phyloP scores from a whole-genome alignment of 2,888 invertebrate genomes.

The Drepanosiphum platanoidis region DNA sequence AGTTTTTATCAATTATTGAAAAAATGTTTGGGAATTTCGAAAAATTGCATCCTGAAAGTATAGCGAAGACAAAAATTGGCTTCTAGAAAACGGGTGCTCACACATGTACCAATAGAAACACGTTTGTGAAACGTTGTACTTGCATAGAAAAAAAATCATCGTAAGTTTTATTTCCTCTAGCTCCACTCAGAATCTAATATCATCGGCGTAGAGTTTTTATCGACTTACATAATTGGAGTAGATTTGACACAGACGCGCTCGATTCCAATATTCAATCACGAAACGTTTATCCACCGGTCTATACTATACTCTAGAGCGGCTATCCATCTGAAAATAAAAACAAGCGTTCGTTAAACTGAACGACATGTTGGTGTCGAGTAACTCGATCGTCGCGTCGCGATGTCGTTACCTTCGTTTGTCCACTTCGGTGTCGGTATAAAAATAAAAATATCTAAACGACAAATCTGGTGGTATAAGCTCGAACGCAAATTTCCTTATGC shows the following conservation, averaged over 20 bases:
- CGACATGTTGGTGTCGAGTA: neutral
- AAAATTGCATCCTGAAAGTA: too few species aligned
- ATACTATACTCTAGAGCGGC: slow-evolving; percentile 94
- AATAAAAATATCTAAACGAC: slow-evolving; percentile 87
- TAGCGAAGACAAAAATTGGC: too few species aligned
- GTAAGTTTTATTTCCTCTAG: too few species aligned
- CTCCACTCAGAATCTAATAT: too few species aligned
- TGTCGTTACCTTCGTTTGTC: slow-evolving; percentile 85
- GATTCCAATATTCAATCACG: slow-evolving; percentile 39
- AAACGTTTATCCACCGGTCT: slow-evolving; percentile 76
- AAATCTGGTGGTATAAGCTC: slow-evolving; percentile 87
- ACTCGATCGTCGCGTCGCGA: neutral
- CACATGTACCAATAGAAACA: too few species aligned
- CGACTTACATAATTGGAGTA: slow-evolving; percentile 27
- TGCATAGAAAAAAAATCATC: too few species aligned
- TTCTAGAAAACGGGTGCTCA: too few species aligned
- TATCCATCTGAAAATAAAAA: slow-evolving; percentile 79
- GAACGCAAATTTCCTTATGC: slow-evolving; percentile 86
- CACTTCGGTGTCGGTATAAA: slow-evolving; percentile 93
- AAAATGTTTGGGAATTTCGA: too few species aligned
- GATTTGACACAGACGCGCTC: slow-evolving; percentile 15
- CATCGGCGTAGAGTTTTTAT: too few species aligned
- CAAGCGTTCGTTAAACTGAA: neutral
- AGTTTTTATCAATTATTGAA: too few species aligned
- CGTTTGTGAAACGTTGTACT: too few species aligned